Evolutionary conservation across 1,140 invertebrate species (phyloP), one percentile per base, ranked within the genome.

Genomic region (Papilio machaon): DNA sequence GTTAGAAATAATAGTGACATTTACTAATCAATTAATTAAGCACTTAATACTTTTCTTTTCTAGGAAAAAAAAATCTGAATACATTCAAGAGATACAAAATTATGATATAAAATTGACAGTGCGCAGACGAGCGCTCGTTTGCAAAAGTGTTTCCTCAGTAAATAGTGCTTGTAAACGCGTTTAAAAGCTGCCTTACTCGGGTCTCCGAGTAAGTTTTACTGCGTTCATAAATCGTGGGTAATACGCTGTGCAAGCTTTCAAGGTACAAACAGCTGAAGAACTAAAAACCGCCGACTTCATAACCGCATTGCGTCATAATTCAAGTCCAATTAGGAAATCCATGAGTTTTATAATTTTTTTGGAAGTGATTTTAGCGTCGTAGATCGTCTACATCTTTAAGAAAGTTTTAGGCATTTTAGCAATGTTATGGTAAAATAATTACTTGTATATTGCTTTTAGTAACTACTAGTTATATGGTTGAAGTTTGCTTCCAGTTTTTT

Each of bases 301-400:
- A 84, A 82, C 88, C 86, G 88, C 88, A 89, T 85, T 89, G 88
- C 87, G 88, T 86, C 85, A 89, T 87, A 86, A 87, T 87, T 81
- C 82, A 81, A 82, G 67, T 76, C 73, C 73, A n/a, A 76, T 47
- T 80, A 82, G 79, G 82, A 83, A 82, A 58, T 73, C 82, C 79
- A 83, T 79, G 77, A 60, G 52, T 83, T 83, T 74, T 46, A 46
- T 49, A 79, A 10, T 75, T 58, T 17, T 54, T 19, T 19, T 10
- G 54, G 19, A 83, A 43, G 43, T 47, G 6, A 38, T 80, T 19
- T 49, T 15, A 43, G 30, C 15, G n/a, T 70, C 54, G 17, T 15
- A n/a, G 15, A n/a, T 30, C 23, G 17, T 54, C 52, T 54, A 54
- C 17, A 54, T 17, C 6, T 17, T 8, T 17, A 54, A 54, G 17